A percentile compares a stretch with the other conserved stretches of the same genome.
phyloP scores from a whole-genome alignment of 2,113 vertebrate genomes.

The Procavia capensis region DNA sequence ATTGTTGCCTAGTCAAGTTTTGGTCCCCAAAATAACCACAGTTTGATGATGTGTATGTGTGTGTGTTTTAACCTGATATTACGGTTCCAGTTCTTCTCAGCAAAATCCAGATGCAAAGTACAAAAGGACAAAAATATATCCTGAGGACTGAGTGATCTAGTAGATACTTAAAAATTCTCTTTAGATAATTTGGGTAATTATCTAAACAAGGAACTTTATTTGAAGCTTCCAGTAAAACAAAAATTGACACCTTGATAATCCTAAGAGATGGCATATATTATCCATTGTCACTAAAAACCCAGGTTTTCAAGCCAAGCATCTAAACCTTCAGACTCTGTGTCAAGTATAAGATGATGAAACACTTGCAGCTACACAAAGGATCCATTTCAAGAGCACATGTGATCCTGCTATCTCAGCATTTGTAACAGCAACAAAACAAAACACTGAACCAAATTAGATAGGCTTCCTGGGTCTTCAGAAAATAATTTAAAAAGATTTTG shows the following conservation, averaged over 20 bases:
- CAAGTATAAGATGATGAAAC: neutral
- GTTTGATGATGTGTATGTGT: neutral
- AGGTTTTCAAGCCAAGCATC: neutral
- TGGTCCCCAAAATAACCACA: neutral
- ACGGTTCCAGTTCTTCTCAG: neutral
- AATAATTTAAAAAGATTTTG: neutral
- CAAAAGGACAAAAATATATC: neutral
- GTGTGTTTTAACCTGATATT: neutral
- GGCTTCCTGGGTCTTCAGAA: neutral
- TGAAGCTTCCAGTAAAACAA: neutral
- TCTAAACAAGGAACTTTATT: neutral
- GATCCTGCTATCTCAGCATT: neutral
- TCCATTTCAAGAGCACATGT: neutral
- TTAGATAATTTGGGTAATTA: neutral
- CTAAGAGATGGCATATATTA: neutral
- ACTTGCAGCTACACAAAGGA: neutral
- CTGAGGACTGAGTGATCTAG: neutral
- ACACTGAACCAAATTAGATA: neutral
- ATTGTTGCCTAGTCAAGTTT: neutral
- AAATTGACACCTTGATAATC: neutral
- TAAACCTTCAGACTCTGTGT: neutral
- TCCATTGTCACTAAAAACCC: neutral
- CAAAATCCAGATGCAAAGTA: neutral
- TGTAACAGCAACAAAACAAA: neutral
- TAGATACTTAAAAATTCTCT: neutral